phyloP scores from a whole-genome alignment of 2,113 vertebrate species.

The Heterotilapia buettikoferi region DNA sequence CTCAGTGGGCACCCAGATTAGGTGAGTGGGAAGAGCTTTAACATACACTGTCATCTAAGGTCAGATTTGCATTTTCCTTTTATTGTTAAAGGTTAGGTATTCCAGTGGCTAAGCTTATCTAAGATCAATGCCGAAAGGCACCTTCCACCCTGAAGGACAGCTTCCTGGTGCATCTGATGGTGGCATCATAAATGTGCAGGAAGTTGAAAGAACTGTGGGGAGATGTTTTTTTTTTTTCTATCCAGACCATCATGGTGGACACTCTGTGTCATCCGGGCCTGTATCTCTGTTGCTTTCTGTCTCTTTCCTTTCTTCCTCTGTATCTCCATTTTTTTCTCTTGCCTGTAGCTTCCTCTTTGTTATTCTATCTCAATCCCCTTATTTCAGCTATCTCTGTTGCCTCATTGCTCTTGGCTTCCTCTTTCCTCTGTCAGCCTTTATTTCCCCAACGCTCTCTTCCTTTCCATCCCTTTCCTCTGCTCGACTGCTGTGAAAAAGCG shows the following conservation, averaged over 20 bases:
- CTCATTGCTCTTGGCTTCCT: constrained; percentile 29
- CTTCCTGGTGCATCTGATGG: not conserved
- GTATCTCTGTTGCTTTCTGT: not conserved
- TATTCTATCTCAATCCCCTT: constrained; percentile 34
- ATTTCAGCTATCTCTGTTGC: constrained; percentile 47
- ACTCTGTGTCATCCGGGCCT: not conserved
- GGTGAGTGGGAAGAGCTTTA: constrained; percentile 45
- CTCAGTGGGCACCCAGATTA: constrained; percentile 55
- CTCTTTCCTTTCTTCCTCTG: constrained; percentile 1
- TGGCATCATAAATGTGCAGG: constrained; percentile 14
- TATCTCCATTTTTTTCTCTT: not conserved
- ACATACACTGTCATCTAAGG: constrained; percentile 61
- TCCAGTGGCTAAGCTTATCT: constrained; percentile 57
- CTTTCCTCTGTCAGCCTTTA: constrained; percentile 9
- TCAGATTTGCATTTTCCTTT: constrained; percentile 70
- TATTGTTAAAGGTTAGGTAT: constrained; percentile 66
- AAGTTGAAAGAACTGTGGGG: constrained; percentile 1
- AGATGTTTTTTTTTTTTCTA: not conserved
- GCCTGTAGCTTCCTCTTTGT: constrained; percentile 25
- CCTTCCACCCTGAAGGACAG: constrained; percentile 11
- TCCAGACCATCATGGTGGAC: constrained; percentile 4
- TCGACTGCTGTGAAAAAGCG: not conserved
- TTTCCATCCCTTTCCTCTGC: not conserved
- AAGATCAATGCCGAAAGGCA: constrained; percentile 47
- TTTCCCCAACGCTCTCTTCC: not conserved